Conservation (phyloP, 37 sponge, comb jelly and placozoan species). For the Eunapius fragilis region DNA sequence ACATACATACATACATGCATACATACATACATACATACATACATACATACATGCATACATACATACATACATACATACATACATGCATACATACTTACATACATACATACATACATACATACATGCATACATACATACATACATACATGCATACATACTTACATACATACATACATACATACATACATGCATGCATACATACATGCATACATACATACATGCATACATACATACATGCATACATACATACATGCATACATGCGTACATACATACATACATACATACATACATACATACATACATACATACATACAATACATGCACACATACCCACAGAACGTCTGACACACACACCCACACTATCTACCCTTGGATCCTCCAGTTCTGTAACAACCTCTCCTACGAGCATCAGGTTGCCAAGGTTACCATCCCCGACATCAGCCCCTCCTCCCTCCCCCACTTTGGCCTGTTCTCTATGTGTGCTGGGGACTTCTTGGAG, state of each 20-base stretch:
- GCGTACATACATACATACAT: background rate
- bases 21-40: background rate
- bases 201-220: background rate
- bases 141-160: background rate
- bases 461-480: slow-evolving; percentile 87
- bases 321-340: slow-evolving; percentile 13
- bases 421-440: slow-evolving; percentile 85
- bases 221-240: too few species aligned
- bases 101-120: background rate
- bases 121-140: slow-evolving; percentile 6
- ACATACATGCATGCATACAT: background rate
- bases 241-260: background rate
- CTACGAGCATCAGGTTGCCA: slow-evolving; percentile 66
- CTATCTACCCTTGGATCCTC: slow-evolving; percentile 87
- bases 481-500: slow-evolving; percentile 94
- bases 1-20: background rate
- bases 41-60: background rate
- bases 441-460: slow-evolving; percentile 69
- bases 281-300: slow-evolving; percentile 3
- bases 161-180: background rate
- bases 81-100: background rate
- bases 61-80: background rate
- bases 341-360: slow-evolving; percentile 1
- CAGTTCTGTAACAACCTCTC: slow-evolving; percentile 77
- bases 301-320: background rate